phyloP scores from a whole-genome alignment of 2,888 invertebrate genomes.

The Agrochola lychnidis region DNA sequence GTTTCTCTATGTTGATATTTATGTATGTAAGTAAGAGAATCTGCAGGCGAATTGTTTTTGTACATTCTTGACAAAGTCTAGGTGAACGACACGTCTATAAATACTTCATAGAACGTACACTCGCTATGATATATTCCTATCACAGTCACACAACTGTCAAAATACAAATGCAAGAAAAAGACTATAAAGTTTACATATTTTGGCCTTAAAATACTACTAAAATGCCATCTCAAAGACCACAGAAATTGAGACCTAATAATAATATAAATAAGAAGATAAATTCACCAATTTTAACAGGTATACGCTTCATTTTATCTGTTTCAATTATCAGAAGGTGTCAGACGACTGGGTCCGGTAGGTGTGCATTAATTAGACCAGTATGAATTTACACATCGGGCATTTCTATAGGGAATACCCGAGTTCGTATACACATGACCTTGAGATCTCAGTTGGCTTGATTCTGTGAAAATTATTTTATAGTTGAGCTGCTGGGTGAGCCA shows the following conservation, averaged over 20 bases:
- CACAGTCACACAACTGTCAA: no score
- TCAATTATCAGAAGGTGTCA: conserved; percentile 68
- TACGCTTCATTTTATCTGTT: conserved; percentile 60
- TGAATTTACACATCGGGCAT: conserved; percentile 68
- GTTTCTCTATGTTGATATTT: no score
- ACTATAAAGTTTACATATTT: no score
- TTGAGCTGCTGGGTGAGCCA: neutral
- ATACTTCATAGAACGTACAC: no score
- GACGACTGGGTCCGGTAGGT: conserved; percentile 56
- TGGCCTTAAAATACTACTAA: no score
- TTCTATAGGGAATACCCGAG: conserved; percentile 63
- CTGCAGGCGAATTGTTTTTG: no score
- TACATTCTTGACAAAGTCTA: no score
- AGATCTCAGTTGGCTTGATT: conserved; percentile 37
- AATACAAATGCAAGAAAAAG: no score
- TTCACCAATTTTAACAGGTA: neutral
- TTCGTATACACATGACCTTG: conserved; percentile 22
- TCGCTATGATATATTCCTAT: no score
- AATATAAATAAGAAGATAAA: no score
- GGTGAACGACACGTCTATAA: no score
- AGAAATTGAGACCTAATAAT: neutral
- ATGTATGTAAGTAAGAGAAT: no score
- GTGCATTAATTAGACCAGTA: conserved; percentile 67
- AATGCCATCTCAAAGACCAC: neutral
- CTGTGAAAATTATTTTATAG: conserved; percentile 26